These are phyloP conservation scores for Sympetrum striolatum DNA, from an alignment of 2,888 invertebrate species.

Conservation along the genomic window DNA sequence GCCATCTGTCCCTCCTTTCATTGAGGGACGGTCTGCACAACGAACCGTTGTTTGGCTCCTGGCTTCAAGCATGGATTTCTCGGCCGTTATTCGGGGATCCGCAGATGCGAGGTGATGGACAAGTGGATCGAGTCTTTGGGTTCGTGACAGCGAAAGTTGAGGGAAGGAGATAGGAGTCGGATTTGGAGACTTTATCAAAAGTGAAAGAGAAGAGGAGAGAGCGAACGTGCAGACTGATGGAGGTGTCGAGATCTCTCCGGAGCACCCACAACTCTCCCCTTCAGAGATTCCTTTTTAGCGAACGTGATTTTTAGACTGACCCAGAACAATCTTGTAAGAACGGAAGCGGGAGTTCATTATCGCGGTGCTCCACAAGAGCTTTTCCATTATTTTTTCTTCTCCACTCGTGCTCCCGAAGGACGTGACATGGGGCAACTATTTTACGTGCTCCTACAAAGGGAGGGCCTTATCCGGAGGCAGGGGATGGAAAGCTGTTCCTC, in stretches of 20 bases:
- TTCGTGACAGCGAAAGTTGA: neutral
- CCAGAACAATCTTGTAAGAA: conserved; percentile 15
- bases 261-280: neutral
- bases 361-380: neutral
- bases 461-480: neutral
- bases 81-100: neutral
- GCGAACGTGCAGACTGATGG: neutral
- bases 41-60: neutral
- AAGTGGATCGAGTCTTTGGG: neutral
- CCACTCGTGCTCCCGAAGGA: neutral
- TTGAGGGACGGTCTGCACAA: neutral
- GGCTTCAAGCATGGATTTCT: neutral
- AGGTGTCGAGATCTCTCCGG: neutral
- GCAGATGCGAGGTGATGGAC: neutral
- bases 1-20: neutral
- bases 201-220: neutral
- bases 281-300: neutral
- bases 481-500: neutral
- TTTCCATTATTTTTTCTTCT: neutral
- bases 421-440: neutral
- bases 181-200: neutral
- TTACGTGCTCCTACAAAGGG: neutral
- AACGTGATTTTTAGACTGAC: conserved; percentile 3
- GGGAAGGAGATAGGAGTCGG: neutral
- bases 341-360: conserved; percentile 24